These are phyloP conservation scores for Yponomeuta malinellus DNA, from an alignment of 2,888 invertebrate species.

Conservation along the genomic window DNA sequence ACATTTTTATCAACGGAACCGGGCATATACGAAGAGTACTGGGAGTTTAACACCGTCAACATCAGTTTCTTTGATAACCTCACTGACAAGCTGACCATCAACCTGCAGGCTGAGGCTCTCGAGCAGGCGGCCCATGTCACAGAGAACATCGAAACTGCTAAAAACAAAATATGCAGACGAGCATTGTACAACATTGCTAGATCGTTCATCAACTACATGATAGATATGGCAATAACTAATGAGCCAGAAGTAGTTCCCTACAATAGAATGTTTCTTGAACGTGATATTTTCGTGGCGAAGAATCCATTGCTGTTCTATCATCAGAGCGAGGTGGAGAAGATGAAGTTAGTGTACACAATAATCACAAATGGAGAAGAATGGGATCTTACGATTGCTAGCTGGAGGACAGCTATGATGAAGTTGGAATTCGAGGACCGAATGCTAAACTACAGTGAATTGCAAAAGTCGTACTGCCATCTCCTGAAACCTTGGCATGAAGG, in stretches of 20 bases:
- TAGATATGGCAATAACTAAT: conserved; percentile 35
- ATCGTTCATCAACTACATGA: conserved; percentile 34
- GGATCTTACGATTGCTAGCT: conserved; percentile 53
- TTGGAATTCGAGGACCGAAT: conserved; percentile 55
- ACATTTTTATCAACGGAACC: conserved; percentile 61
- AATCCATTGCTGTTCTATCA: conserved; percentile 65
- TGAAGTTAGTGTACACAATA: conserved; percentile 39
- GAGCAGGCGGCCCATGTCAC: conserved; percentile 37
- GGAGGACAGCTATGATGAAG: conserved; percentile 53
- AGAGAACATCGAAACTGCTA: conserved; percentile 36
- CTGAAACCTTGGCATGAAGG: conserved; percentile 58
- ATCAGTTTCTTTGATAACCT: conserved; percentile 46
- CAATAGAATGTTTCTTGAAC: conserved; percentile 51
- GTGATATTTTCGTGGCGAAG: conserved; percentile 57
- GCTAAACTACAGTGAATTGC: conserved; percentile 46
- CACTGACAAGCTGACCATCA: conserved; percentile 42
- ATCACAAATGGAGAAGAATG: conserved; percentile 29
- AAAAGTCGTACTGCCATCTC: conserved; percentile 40
- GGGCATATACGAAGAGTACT: conserved; percentile 58
- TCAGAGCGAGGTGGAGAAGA: conserved; percentile 54
- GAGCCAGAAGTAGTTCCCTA: conserved; percentile 53
- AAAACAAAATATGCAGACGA: conserved; percentile 33
- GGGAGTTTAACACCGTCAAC: conserved; percentile 67
- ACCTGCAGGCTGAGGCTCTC: conserved; percentile 50
- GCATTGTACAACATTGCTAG: conserved; percentile 34